These are phyloP conservation scores for Saxicola maurus DNA, from an alignment of 2,797 vertebrate genomes.

Conservation along the genomic window DNA sequence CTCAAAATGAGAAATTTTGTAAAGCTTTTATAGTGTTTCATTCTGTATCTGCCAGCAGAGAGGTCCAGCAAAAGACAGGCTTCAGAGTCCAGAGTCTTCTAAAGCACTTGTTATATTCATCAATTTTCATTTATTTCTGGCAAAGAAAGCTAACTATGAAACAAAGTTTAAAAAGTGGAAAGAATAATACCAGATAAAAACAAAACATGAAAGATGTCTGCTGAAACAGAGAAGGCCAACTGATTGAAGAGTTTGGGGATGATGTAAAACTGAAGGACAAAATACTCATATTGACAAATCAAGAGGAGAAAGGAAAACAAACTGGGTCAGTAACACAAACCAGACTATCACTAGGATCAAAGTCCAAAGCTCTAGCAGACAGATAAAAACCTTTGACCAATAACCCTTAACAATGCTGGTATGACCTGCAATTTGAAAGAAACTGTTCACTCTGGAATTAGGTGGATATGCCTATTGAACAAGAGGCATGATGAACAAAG, in stretches of 20 bases:
- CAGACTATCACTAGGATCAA: background rate
- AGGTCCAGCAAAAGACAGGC: background rate
- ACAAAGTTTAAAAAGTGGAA: background rate
- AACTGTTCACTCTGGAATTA: background rate
- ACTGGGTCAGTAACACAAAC: background rate
- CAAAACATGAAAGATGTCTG: background rate
- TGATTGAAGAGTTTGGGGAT: background rate
- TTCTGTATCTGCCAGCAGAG: background rate
- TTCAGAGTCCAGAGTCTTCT: background rate
- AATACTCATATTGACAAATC: background rate
- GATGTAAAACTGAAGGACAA: background rate
- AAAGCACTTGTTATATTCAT: background rate
- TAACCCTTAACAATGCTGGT: background rate
- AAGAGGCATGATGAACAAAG: background rate
- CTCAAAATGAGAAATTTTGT: background rate
- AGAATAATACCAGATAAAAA: background rate
- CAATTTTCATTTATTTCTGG: slow-evolving; percentile 3
- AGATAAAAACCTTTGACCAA: background rate
- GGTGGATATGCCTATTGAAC: background rate
- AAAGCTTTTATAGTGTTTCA: background rate
- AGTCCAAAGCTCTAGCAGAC: background rate
- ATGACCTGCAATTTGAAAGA: background rate
- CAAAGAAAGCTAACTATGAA: background rate
- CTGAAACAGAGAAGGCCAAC: background rate
- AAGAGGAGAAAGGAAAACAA: background rate